phyloP scores from a whole-genome alignment of 2,888 invertebrate species.

The Pedicia rivosa region DNA sequence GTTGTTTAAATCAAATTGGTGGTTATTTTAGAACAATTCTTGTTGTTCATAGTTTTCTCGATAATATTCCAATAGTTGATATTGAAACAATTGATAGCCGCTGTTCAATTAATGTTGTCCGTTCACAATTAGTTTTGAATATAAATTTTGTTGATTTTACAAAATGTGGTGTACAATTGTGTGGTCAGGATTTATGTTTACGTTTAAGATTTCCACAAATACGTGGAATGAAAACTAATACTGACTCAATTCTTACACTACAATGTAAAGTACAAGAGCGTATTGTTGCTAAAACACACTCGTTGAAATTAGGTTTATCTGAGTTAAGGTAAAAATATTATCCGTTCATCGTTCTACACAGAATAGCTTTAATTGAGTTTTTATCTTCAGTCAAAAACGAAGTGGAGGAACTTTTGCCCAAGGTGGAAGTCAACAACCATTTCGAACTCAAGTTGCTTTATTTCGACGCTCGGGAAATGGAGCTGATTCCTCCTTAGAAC shows the following conservation, averaged over 20 bases:
- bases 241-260: constrained; percentile 35
- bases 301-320: constrained; percentile 28
- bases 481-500: constrained; percentile 23
- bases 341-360: not conserved
- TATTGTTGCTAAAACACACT: constrained; percentile 34
- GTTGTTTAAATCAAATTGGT: constrained; percentile 17
- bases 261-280: constrained; percentile 38
- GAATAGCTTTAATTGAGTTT: not conserved
- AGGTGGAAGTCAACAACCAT: constrained; percentile 36
- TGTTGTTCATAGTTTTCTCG: constrained; percentile 26
- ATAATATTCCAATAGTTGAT: constrained; percentile 26
- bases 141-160: constrained; percentile 32
- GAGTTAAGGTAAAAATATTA: constrained; percentile 27
- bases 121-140: constrained; percentile 28
- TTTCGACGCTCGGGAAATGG: constrained; percentile 32
- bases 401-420: constrained; percentile 30
- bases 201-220: constrained; percentile 37
- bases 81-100: constrained; percentile 22
- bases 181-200: constrained; percentile 36
- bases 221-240: constrained; percentile 34
- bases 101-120: constrained; percentile 21
- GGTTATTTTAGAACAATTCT: constrained; percentile 30
- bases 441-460: constrained; percentile 36
- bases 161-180: constrained; percentile 35
- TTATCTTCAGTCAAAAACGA: constrained; percentile 21